phyloP scores from a whole-genome alignment of 2,113 vertebrate species.

The Embiotoca jacksoni region DNA sequence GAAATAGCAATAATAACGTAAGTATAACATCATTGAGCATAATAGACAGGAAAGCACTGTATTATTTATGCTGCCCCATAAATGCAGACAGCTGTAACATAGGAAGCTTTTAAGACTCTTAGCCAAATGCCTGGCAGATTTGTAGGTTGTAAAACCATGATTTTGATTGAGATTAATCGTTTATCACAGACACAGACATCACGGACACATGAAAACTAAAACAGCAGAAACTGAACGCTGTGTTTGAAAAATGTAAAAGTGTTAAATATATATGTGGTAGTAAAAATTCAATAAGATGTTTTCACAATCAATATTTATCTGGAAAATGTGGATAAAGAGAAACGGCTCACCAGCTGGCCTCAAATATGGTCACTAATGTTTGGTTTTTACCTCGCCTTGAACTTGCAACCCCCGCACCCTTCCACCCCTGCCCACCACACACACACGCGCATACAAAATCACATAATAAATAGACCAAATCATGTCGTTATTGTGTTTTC shows the following conservation, averaged over 20 bases:
- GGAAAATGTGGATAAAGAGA: too few relatives aligned
- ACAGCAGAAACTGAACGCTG: neutral
- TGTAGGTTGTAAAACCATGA: neutral
- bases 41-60: slow-evolving; percentile 1
- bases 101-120: neutral
- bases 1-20: neutral
- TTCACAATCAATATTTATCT: too few relatives aligned
- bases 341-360: too few relatives aligned
- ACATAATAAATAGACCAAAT: too few relatives aligned
- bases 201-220: neutral
- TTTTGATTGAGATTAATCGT: neutral
- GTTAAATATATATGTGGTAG: too few relatives aligned
- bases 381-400: neutral
- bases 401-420: too few relatives aligned
- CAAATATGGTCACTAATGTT: neutral
- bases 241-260: too few relatives aligned
- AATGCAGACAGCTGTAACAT: neutral
- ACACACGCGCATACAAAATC: too few relatives aligned
- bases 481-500: neutral
- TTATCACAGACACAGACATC: neutral
- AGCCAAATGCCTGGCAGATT: slow-evolving; percentile 2
- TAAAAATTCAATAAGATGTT: too few relatives aligned
- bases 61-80: neutral
- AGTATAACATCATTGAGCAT: slow-evolving; percentile 4
- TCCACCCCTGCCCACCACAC: too few relatives aligned